Percentiles rank a stretch among this genome's conserved stretches.
Conservation (phyloP, 2,888 invertebrate genomes). For the Perizoma affinitatum region DNA sequence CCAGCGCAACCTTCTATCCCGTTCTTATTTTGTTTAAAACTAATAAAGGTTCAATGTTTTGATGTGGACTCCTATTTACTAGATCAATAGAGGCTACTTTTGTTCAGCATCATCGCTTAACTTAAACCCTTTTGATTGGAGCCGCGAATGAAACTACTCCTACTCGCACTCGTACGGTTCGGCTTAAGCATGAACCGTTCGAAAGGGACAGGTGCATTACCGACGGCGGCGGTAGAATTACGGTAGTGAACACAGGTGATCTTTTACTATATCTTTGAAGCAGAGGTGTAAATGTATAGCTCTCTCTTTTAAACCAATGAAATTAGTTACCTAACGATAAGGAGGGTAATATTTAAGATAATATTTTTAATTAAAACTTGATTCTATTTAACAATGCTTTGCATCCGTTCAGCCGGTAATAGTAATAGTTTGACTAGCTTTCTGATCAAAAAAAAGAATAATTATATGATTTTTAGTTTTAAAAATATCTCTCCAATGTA, state of each 20-base stretch:
- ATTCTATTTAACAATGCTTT: slow-evolving; percentile 72
- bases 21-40: slow-evolving; percentile 58
- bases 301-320: slow-evolving; percentile 61
- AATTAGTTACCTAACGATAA: slow-evolving; percentile 39
- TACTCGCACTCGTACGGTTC: slow-evolving; percentile 82
- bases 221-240: slow-evolving; percentile 73
- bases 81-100: slow-evolving; percentile 44
- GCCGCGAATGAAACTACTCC: slow-evolving; percentile 70
- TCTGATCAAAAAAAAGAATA: slow-evolving; percentile 65
- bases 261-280: slow-evolving; percentile 76
- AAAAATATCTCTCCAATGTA: slow-evolving; percentile 5
- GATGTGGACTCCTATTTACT: slow-evolving; percentile 9
- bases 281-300: slow-evolving; percentile 73
- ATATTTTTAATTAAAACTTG: slow-evolving; percentile 67
- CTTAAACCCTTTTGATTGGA: slow-evolving; percentile 52
- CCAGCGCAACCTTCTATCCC: slow-evolving; percentile 78
- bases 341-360: slow-evolving; percentile 59
- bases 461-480: slow-evolving; percentile 58
- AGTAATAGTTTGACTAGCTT: slow-evolving; percentile 46
- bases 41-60: slow-evolving; percentile 16
- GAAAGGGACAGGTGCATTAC: slow-evolving; percentile 84
- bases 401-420: slow-evolving; percentile 49
- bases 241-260: slow-evolving; percentile 85
- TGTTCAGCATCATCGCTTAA: slow-evolving; percentile 8
- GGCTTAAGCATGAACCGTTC: slow-evolving; percentile 79